These are phyloP conservation scores for Daubentonia madagascariensis DNA, from an alignment of 2,113 vertebrate genomes.

Conservation along the genomic window DNA sequence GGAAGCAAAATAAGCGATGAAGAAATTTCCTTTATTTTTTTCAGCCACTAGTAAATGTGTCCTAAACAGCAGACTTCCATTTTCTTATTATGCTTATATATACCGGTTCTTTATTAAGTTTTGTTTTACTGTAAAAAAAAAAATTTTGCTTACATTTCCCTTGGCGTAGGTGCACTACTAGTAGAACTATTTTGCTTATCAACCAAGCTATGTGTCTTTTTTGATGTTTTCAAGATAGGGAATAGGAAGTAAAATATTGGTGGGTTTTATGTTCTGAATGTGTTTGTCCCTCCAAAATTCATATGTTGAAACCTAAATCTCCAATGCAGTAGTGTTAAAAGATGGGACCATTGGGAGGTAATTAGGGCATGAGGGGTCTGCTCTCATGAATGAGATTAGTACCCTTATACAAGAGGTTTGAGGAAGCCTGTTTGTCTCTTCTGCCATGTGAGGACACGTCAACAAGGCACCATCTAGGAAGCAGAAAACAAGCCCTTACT, in stretches of 20 bases:
- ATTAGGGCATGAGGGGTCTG: background rate
- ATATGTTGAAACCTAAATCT: background rate
- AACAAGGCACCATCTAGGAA: background rate
- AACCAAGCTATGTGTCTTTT: background rate
- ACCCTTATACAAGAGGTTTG: background rate
- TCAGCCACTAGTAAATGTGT: background rate
- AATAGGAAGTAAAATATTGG: background rate
- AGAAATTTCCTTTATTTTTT: background rate
- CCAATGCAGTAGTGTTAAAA: background rate
- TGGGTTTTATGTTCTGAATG: background rate
- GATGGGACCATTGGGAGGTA: background rate
- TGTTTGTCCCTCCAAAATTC: background rate
- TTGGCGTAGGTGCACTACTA: background rate
- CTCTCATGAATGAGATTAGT: background rate
- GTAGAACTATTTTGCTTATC: background rate
- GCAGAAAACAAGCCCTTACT: background rate
- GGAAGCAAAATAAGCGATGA: background rate
- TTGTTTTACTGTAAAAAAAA: background rate
- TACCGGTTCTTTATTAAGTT: background rate
- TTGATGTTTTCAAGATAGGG: background rate
- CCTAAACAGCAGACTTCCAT: background rate
- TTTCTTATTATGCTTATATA: background rate
- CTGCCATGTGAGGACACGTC: background rate
- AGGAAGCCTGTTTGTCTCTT: background rate
- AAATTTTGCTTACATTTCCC: background rate